Evolutionary conservation across 2,797 vertebrate species (phyloP).

Genomic region (Gobionotothen gibberifrons): DNA sequence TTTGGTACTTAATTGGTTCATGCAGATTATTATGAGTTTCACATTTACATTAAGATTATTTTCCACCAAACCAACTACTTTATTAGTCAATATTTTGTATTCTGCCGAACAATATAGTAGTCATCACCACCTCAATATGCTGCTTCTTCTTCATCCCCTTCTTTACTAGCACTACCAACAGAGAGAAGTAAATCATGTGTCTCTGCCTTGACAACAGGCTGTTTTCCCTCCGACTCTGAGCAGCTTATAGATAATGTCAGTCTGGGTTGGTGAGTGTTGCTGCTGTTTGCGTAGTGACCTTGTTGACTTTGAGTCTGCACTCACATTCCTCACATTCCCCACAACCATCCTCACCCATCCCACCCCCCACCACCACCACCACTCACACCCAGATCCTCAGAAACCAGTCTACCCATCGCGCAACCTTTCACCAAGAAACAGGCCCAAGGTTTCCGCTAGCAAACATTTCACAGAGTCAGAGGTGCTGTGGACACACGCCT

Average conservation of each 20-base stretch:
- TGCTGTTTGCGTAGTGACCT: constrained; percentile 48
- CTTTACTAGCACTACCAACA: neutral
- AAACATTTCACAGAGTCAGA: neutral
- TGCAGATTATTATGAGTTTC: neutral
- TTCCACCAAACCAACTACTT: neutral
- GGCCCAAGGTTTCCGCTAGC: neutral
- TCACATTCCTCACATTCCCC: constrained; percentile 52
- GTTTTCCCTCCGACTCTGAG: neutral
- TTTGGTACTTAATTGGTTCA: neutral
- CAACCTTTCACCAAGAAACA: constrained; percentile 9
- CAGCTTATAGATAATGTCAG: constrained; percentile 15
- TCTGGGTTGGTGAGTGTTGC: constrained; percentile 37
- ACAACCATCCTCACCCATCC: neutral
- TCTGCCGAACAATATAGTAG: neutral
- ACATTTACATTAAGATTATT: neutral
- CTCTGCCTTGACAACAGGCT: neutral
- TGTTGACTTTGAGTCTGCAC: constrained; percentile 69
- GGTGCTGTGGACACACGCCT: neutral
- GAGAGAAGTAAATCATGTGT: neutral
- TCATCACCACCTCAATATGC: neutral
- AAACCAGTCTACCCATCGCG: neutral
- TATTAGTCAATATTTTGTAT: neutral
- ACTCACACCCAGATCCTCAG: neutral
- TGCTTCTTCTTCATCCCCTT: neutral
- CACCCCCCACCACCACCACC: neutral